A percentile compares a stretch with the other conserved stretches of the same genome.
Conservation (phyloP, 1,140 invertebrate genomes). For the Papilio glaucus region DNA sequence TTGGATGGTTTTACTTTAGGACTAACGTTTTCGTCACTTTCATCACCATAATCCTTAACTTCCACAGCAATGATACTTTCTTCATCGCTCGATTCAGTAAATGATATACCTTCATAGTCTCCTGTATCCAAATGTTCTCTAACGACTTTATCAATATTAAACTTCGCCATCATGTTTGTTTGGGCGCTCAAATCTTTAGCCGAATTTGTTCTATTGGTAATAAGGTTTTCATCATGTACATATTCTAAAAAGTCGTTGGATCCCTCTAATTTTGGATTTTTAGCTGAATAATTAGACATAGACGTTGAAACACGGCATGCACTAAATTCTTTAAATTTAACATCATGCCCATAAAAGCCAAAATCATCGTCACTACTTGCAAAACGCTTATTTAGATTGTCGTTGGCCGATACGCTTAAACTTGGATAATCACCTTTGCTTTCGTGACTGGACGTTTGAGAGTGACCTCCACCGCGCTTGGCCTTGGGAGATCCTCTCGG, state of each 20-base stretch:
- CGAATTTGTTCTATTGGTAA: slow-evolving; percentile 58
- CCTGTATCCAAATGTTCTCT: slow-evolving; percentile 74
- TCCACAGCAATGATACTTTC: slow-evolving; percentile 63
- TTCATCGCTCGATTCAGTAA: slow-evolving; percentile 76
- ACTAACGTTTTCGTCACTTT: slow-evolving; percentile 33
- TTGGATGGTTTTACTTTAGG: slow-evolving; percentile 24
- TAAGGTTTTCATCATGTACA: slow-evolving; percentile 65
- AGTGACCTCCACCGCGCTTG: slow-evolving; percentile 80
- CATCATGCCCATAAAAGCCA: slow-evolving; percentile 74
- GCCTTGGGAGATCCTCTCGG: slow-evolving; percentile 89
- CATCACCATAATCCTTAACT: slow-evolving; percentile 46
- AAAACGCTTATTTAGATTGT: slow-evolving; percentile 65
- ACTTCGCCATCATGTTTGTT: slow-evolving; percentile 77
- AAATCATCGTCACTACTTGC: slow-evolving; percentile 78
- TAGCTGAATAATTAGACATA: slow-evolving; percentile 68
- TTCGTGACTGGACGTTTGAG: slow-evolving; percentile 67
- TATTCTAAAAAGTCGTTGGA: slow-evolving; percentile 74
- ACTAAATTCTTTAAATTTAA: slow-evolving; percentile 68
- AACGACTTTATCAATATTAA: slow-evolving; percentile 71
- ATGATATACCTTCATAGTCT: slow-evolving; percentile 70
- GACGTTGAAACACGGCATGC: slow-evolving; percentile 70
- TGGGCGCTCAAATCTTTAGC: slow-evolving; percentile 70
- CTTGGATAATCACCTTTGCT: slow-evolving; percentile 81
- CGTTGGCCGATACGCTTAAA: slow-evolving; percentile 67
- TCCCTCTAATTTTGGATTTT: slow-evolving; percentile 62